Conservation (phyloP, 2,797 vertebrate species). For the Anomalospiza imberbis region DNA sequence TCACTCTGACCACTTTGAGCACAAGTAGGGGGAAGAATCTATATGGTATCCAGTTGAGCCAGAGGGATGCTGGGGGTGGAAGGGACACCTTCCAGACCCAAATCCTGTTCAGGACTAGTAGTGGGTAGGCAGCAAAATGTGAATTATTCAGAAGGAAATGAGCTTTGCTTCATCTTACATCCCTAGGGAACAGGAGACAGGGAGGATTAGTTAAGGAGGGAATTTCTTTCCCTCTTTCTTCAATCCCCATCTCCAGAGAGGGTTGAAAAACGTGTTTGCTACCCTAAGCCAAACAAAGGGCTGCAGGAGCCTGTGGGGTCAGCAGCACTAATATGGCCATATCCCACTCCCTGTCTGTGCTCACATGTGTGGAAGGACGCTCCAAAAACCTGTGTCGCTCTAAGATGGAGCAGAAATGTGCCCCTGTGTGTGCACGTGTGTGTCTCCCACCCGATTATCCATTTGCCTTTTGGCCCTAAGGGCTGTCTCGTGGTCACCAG, state of each 20-base stretch:
- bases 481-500: background rate
- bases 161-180: background rate
- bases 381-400: rapidly evolving
- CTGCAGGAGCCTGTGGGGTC: background rate
- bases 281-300: background rate
- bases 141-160: background rate
- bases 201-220: background rate
- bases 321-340: background rate
- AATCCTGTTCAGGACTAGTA: rapidly evolving
- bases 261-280: background rate
- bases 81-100: background rate
- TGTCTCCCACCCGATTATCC: background rate
- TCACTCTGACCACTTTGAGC: background rate
- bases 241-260: background rate
- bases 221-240: background rate
- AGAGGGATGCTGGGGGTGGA: background rate
- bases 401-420: background rate
- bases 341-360: background rate
- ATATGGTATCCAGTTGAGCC: rapidly evolving
- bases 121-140: background rate
- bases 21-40: background rate
- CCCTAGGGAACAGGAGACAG: background rate
- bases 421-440: rapidly evolving
- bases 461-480: background rate
- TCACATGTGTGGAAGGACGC: rapidly evolving